phyloP scores from a whole-genome alignment of 2,888 invertebrate species.

The Dryadula phaetusa region DNA sequence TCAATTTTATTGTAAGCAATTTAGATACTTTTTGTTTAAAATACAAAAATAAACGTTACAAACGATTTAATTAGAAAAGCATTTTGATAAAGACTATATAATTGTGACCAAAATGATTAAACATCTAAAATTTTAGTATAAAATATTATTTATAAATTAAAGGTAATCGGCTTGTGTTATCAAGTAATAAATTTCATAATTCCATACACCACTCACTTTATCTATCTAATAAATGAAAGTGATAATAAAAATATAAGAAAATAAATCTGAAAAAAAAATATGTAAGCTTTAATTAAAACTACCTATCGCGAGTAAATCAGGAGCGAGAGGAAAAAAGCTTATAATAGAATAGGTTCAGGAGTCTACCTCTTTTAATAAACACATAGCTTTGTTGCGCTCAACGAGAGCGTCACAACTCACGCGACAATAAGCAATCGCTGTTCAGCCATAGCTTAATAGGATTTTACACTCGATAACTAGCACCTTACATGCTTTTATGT shows the following conservation, averaged over 20 bases:
- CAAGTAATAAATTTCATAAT: no score
- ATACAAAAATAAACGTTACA: no score
- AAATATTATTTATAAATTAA: no score
- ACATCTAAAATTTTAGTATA: no score
- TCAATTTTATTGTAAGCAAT: no score
- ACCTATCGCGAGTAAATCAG: not conserved
- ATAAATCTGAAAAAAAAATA: not conserved
- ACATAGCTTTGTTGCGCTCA: constrained; percentile 25
- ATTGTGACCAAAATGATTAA: no score
- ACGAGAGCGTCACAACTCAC: constrained; percentile 24
- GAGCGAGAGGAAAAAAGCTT: not conserved
- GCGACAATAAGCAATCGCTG: constrained; percentile 29
- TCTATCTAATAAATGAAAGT: not conserved
- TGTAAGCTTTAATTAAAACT: constrained; percentile 13
- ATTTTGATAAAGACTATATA: no score
- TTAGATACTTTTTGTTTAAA: no score
- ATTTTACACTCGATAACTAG: constrained; percentile 32
- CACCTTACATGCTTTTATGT: constrained; percentile 14
- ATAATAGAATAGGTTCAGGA: constrained; percentile 8
- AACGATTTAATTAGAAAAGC: no score
- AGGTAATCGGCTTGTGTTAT: no score
- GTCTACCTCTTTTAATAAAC: constrained; percentile 18
- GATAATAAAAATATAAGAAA: not conserved
- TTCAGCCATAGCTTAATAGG: constrained; percentile 26
- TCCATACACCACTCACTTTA: not conserved